phyloP scores from a whole-genome alignment of 2,888 invertebrate species.

The Drosophila peninsularis region DNA sequence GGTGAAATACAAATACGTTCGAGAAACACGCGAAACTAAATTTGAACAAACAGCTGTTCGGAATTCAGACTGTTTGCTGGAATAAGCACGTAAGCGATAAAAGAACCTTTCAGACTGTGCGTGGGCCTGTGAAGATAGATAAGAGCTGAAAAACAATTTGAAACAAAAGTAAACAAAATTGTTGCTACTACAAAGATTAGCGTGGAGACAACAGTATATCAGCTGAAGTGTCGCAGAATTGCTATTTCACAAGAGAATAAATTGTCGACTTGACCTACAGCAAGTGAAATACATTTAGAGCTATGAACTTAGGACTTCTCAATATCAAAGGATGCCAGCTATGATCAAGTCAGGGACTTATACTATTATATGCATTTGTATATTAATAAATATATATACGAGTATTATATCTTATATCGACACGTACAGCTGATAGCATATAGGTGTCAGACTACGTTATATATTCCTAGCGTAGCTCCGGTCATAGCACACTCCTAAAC shows the following conservation, averaged over 20 bases:
- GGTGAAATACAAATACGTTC: not conserved
- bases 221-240: not conserved
- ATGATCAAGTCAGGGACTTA: no score
- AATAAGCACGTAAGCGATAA: slow-evolving; percentile 1
- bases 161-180: not conserved
- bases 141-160: not conserved
- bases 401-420: no score
- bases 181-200: not conserved
- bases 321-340: no score
- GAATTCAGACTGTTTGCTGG: no score
- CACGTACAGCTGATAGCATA: not conserved
- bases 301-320: no score
- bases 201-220: not conserved
- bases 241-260: not conserved
- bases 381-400: no score
- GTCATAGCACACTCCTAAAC: not conserved
- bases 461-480: not conserved
- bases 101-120: not conserved
- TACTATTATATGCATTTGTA: no score
- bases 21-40: not conserved
- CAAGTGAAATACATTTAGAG: slow-evolving; percentile 8
- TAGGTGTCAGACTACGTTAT: not conserved
- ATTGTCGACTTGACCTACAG: slow-evolving; percentile 36
- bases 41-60: not conserved
- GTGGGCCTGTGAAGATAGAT: not conserved